Conservation (phyloP, 1,140 invertebrate genomes). For the Cyrtorhinus lividipennis region DNA sequence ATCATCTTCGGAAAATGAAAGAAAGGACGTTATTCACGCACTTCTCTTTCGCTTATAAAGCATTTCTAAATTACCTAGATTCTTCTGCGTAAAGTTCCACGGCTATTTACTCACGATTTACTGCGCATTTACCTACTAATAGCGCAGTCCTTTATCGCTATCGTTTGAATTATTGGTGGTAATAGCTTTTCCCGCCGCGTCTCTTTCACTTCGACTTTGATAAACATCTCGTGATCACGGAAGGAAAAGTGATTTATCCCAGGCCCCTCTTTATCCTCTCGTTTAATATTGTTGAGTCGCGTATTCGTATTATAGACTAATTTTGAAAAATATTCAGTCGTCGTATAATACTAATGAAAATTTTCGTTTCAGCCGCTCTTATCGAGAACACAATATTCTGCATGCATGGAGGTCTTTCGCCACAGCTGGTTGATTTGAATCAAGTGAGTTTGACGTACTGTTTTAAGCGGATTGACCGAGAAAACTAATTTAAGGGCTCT, state of each 20-base stretch:
- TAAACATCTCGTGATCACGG: background rate
- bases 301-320: background rate
- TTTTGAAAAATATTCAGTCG: background rate
- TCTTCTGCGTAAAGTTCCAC: no score
- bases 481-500: no score
- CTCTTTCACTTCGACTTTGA: background rate
- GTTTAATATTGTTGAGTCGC: background rate
- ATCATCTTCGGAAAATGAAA: no score
- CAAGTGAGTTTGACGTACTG: no score
- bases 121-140: no score
- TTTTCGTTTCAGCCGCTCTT: slow-evolving; percentile 24
- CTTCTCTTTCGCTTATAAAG: no score
- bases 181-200: background rate
- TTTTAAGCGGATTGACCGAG: no score
- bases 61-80: no score
- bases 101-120: no score
- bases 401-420: slow-evolving; percentile 44
- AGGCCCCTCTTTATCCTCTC: background rate
- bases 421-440: slow-evolving; percentile 42
- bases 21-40: no score
- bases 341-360: no score
- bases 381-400: slow-evolving; percentile 48
- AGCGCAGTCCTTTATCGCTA: background rate
- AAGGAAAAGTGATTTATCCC: background rate
- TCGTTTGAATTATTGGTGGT: background rate